Percentiles rank a stretch among this genome's conserved stretches.
Evolutionary conservation across 2,888 invertebrate species (phyloP).

Genomic region (Tetragnatha montana): DNA sequence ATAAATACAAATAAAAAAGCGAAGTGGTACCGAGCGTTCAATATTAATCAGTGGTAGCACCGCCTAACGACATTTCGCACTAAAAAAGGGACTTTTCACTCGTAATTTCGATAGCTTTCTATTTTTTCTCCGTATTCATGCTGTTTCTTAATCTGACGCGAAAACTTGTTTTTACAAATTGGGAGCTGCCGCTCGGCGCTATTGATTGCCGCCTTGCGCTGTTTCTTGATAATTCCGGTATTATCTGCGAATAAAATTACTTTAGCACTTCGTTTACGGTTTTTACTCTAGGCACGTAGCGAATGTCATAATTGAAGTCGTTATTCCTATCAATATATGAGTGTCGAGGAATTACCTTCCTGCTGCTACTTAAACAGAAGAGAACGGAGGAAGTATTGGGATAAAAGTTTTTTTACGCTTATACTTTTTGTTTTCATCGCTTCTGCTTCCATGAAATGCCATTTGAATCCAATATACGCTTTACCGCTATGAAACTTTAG

Average conservation of each 20-base stretch:
- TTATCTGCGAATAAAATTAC: conserved; percentile 68
- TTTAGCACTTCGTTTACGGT: conserved; percentile 52
- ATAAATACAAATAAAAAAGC: conserved; percentile 38
- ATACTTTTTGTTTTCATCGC: neutral
- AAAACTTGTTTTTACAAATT: conserved; percentile 69
- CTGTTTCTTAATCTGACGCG: conserved; percentile 59
- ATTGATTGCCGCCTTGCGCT: conserved; percentile 51
- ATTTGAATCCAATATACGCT: neutral
- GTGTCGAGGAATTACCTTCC: conserved; percentile 30
- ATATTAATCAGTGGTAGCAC: conserved; percentile 66
- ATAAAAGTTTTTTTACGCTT: neutral
- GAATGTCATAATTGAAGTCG: conserved; percentile 59
- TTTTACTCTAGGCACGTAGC: conserved; percentile 37
- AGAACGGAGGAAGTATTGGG: neutral
- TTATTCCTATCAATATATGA: conserved; percentile 45
- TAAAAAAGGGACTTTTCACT: conserved; percentile 63
- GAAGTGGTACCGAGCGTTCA: conserved; percentile 39
- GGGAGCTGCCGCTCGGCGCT: conserved; percentile 46
- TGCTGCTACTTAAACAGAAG: neutral
- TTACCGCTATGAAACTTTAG: too few species aligned
- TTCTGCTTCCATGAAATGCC: neutral
- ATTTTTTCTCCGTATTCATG: conserved; percentile 22
- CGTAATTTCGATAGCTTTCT: conserved; percentile 64
- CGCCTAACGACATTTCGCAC: conserved; percentile 67
- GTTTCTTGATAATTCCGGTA: conserved; percentile 60